Percentiles rank a stretch among this genome's conserved stretches.
Conservation (phyloP, 2,797 vertebrate species). For the Phataginus tetradactyla region DNA sequence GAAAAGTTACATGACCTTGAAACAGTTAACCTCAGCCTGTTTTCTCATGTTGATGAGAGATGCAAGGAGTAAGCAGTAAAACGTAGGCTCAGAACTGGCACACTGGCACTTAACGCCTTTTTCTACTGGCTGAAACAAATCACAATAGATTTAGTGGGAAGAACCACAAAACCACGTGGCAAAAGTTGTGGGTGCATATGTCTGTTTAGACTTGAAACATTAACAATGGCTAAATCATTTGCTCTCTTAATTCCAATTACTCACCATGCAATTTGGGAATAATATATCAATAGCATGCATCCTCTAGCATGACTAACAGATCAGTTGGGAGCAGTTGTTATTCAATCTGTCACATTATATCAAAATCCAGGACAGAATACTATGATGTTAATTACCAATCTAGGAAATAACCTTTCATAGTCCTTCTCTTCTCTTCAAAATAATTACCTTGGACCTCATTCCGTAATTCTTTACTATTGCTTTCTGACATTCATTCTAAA, state of each 20-base stretch:
- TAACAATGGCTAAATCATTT: neutral
- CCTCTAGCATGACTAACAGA: neutral
- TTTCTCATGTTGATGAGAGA: neutral
- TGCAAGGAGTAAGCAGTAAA: neutral
- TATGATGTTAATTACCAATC: neutral
- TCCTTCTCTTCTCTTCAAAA: neutral
- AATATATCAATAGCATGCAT: neutral
- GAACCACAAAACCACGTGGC: neutral
- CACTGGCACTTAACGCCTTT: neutral
- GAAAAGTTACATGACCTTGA: neutral
- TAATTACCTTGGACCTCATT: neutral
- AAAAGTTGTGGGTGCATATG: neutral
- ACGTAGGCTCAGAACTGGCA: neutral
- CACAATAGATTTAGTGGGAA: neutral
- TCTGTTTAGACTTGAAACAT: neutral
- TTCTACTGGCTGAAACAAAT: neutral
- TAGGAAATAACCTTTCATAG: neutral
- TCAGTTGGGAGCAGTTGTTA: neutral
- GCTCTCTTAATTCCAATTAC: neutral
- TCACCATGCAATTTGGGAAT: neutral
- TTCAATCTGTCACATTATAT: neutral
- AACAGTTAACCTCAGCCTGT: no score
- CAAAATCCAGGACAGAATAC: neutral
- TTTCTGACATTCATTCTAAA: neutral
- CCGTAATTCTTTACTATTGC: neutral